Base-by-base conservation (phyloP, 2,888 invertebrate species). In the Adelphocoris suturalis region DNA sequence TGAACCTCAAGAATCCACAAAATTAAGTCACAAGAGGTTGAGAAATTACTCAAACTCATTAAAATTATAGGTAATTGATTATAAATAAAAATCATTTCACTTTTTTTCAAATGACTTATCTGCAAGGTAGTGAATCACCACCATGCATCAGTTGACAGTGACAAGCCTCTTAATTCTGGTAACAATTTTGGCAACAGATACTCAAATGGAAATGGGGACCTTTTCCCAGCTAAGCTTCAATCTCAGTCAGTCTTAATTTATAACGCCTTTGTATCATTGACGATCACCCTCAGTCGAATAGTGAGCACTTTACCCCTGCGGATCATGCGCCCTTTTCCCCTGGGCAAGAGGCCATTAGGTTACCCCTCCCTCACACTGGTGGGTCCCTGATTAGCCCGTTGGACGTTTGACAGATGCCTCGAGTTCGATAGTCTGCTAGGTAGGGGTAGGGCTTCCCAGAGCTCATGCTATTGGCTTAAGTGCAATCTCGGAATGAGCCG, bases 351-450 rank as follows among this genome's bases (percentile, higher is more conserved):
- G 85, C 86, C 75, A 86, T 86, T 86, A 86, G 68, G 14, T 4
- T 19, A 0, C 28, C 28, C 88, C 23, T 19, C 46, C 46, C 23
- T 23, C 19, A 46, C 27, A 55, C 48, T 28, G 55, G 27, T 52
- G 27, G 55, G 27, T n/a, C n/a, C 48, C 88, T 88, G 88, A 88
- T 88, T 88, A 88, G 88, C 14, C 52, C 23, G 57, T 37, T 76
- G 52, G 88, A 88, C 88, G 78, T 88, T 88, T 88, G 88, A 88
- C 88, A 88, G 88, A 88, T 88, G 88, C 88, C 52, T 80, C 57
- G 13, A 52, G 52, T n/a, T 75, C 46, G 48, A 86, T 86, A 37
- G 75, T n/a, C 76, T n/a, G 86, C 75, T 75, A 75, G 75, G 75
- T 27, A 46, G 61, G 85, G 85, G 37, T 7, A 52, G n/a, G 55